Conservation (phyloP, 92 coral and sea anemone genomes). For the Epizoanthus illoricatus region DNA sequence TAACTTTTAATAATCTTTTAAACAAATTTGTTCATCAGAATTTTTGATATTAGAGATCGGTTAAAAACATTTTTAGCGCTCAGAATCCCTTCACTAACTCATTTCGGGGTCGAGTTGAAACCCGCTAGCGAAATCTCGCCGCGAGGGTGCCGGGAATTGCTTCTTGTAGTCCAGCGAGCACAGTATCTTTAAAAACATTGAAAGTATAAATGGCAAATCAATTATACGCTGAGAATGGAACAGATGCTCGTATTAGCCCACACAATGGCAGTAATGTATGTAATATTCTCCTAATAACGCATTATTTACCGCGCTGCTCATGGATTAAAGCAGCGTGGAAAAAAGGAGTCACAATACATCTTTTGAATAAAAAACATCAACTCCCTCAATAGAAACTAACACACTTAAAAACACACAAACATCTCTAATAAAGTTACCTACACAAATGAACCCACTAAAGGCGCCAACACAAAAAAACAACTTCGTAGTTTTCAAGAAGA, state of each 20-base stretch:
- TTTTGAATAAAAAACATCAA: slow-evolving; percentile 14
- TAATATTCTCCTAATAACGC: slow-evolving; percentile 80
- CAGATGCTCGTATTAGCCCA: slow-evolving; percentile 74
- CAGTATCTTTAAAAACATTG: slow-evolving; percentile 65
- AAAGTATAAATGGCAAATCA: slow-evolving; percentile 83
- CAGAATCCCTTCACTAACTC: neutral
- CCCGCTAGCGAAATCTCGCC: slow-evolving; percentile 21
- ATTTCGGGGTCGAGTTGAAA: neutral
- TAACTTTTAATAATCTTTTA: slow-evolving; percentile 74
- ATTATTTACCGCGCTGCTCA: slow-evolving; percentile 57
- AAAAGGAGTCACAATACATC: slow-evolving; percentile 29
- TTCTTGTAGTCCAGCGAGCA: slow-evolving; percentile 18
- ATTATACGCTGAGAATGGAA: slow-evolving; percentile 82
- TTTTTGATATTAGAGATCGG: neutral
- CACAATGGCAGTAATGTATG: slow-evolving; percentile 64
- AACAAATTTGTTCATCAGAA: slow-evolving; percentile 36
- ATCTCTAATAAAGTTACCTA: slow-evolving; percentile 34
- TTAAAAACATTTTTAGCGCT: neutral
- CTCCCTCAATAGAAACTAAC: slow-evolving; percentile 10
- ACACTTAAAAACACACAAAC: slow-evolving; percentile 27
- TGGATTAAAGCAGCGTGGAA: slow-evolving; percentile 50
- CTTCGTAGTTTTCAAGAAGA: slow-evolving; percentile 8
- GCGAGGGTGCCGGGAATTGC: slow-evolving; percentile 77
- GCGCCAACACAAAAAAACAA: neutral
- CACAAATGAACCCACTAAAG: slow-evolving; percentile 17